Base-by-base conservation (phyloP, 2,888 invertebrate genomes). In the Eupithecia abbreviata region DNA sequence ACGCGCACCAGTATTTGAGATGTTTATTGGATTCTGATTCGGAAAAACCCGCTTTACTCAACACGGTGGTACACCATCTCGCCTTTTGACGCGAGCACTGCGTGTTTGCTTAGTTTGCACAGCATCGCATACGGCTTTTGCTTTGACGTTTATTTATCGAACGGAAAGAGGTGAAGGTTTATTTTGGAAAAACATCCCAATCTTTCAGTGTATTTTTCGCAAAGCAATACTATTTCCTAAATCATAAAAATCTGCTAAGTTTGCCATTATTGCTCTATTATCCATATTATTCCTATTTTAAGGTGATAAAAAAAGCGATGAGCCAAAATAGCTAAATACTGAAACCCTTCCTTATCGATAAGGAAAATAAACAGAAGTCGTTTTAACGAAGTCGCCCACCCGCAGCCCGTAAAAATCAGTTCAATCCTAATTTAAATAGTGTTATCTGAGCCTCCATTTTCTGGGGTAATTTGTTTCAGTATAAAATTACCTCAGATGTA, bases 81-180 rank as follows among this genome's bases (percentile, higher is more conserved):
- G 85, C 86, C 90, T 92, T 69, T 92, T 92, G 91, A 92, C 90
- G 90, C n/a, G 15, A 86, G 83, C 80, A 84, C 83, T 83, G 81
- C 83, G 77, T 86, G 84, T 89, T 88, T 88, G 79, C 84, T 78
- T 81, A 82, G 82, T 83, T 82, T 83, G 84, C 81, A 80, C 69
- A 74, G 77, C 80, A 82, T 83, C 82, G 82, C 83, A 49, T 66
- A 73, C 58, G 12, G 66, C 18, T 76, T 74, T 75, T 75, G 41
- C 73, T 72, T 45, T 49, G 72, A 73, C 67, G 49, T 74, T 71
- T 74, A 74, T 68, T 69, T 69, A 69, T 69, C 47, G 18, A 30
- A 9, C 18, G 47, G 69, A 47, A 69, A 30, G 47, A 47, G 69
- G 12, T 30, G 69, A 4, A 69, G 4, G 69, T 18, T 69, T 47